Conservation (phyloP, 1,140 invertebrate species). For the Neodiprion lecontei region DNA sequence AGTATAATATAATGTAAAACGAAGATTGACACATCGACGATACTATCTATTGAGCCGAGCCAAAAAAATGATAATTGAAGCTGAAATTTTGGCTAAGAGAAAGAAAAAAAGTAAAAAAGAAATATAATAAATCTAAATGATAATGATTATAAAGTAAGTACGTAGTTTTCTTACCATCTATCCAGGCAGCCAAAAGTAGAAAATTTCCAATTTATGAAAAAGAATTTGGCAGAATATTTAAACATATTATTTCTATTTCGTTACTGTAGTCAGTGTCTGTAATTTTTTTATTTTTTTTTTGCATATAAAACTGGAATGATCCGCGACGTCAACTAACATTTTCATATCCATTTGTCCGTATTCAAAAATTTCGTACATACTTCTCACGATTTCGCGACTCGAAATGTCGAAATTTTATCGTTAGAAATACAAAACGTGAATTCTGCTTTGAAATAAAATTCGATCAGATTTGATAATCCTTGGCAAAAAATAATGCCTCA, state of each 20-base stretch:
- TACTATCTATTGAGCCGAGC: constrained; percentile 45
- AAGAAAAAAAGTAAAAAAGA: neutral
- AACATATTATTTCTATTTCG: too few species aligned
- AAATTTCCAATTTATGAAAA: constrained; percentile 28
- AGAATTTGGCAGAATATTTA: neutral
- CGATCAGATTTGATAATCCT: too few species aligned
- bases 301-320: neutral
- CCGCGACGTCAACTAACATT: too few species aligned
- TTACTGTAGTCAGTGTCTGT: too few species aligned
- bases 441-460: too few species aligned
- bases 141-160: neutral
- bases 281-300: neutral
- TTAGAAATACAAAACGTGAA: too few species aligned
- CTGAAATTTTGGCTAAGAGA: constrained; percentile 27
- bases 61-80: constrained; percentile 56
- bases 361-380: neutral
- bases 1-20: constrained; percentile 21
- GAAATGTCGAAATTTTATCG: too few species aligned
- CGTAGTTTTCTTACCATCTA: constrained; percentile 59
- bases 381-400: neutral
- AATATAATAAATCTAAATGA: too few species aligned
- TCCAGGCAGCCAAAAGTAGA: constrained; percentile 55
- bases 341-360: neutral
- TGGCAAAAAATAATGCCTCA: too few species aligned
- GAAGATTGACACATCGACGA: constrained; percentile 52